Evolutionary conservation across 2,113 vertebrate genomes (phyloP), one percentile per base, ranked within the genome.

Genomic region (Anoura caudifer): DNA sequence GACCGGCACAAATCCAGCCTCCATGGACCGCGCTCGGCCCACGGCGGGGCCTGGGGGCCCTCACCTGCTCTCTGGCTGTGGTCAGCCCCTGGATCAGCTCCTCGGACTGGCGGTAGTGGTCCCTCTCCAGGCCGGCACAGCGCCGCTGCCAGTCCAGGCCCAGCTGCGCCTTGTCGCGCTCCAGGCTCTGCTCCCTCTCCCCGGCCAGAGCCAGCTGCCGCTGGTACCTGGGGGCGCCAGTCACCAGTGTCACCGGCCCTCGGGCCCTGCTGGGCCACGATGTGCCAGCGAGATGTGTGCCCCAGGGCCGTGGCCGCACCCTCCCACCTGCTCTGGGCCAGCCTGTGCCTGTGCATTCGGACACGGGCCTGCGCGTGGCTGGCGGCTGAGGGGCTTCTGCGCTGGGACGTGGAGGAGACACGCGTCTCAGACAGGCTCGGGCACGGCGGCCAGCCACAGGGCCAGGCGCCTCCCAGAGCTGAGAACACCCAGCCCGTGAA

Each of bases 101-200:
- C 96, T 99, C 99, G 3, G 98, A 98, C 84, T 95, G 98, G 43
- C 98, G 98, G 98, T 98, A 98, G 22, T 95, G 96, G 24, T 98
- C 95, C 28, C 96, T 97, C 97, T 98, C 98, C 0, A 97, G 41
- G 8, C 98, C 93, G 41, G 99, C 99, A 73, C 97, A 99, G 70
- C 98, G 98, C 13, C 87, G 98, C 97, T 99, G 99, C 98, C 99
- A 99, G 96, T 99, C 99, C 81, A 99, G 90, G 95, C 98, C 98
- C 76, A 98, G 63, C 97, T 99, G 99, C 15, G 98, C 98, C 93
- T 98, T 97, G 4, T 95, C 98, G 33, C 98, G 98, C 90, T 99
- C 98, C 59, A 99, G 97, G 83, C 84, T 92, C 93, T 85, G 92
- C 91, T 99, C 99, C 95, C 47, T 96, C 72, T 98, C 97, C 67